Evolutionary conservation across 2,797 vertebrate species (phyloP).

Genomic region (Picus viridis): DNA sequence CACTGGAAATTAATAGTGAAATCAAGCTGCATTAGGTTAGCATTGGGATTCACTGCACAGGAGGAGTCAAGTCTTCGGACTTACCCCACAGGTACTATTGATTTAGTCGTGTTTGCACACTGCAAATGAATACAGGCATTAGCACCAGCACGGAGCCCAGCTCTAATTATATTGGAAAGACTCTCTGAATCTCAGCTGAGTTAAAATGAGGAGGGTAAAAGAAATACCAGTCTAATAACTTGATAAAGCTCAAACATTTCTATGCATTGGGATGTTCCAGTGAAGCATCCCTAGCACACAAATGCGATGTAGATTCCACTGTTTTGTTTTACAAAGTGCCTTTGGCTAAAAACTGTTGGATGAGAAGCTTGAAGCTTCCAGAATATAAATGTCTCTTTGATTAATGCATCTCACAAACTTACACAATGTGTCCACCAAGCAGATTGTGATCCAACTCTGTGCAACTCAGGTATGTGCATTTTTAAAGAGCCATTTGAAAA

Average conservation of each 20-base stretch:
- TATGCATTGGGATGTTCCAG: neutral
- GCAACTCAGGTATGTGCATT: conserved; percentile 56
- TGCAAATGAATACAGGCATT: neutral
- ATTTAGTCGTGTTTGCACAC: neutral
- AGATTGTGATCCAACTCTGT: neutral
- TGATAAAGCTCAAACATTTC: neutral
- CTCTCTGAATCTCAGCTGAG: neutral
- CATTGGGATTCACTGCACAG: neutral
- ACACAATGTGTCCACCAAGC: conserved; percentile 29
- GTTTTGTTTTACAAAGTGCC: conserved; percentile 22
- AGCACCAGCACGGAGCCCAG: neutral
- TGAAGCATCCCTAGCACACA: neutral
- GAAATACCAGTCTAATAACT: neutral
- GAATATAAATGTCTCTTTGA: conserved; percentile 2
- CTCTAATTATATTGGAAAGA: neutral
- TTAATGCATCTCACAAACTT: conserved; percentile 36
- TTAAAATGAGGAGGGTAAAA: conserved; percentile 5
- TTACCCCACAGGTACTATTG: neutral
- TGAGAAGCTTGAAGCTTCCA: conserved; percentile 30
- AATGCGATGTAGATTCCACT: neutral
- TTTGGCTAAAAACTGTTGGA: conserved; percentile 4
- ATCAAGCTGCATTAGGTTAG: neutral
- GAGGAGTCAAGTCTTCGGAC: neutral
- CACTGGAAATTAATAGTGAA: neutral
- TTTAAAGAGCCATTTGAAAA: conserved; percentile 1